A percentile compares a stretch with the other conserved stretches of the same genome.
phyloP scores from a whole-genome alignment of 1,140 invertebrate species.

The Bactericera cockerelli region DNA sequence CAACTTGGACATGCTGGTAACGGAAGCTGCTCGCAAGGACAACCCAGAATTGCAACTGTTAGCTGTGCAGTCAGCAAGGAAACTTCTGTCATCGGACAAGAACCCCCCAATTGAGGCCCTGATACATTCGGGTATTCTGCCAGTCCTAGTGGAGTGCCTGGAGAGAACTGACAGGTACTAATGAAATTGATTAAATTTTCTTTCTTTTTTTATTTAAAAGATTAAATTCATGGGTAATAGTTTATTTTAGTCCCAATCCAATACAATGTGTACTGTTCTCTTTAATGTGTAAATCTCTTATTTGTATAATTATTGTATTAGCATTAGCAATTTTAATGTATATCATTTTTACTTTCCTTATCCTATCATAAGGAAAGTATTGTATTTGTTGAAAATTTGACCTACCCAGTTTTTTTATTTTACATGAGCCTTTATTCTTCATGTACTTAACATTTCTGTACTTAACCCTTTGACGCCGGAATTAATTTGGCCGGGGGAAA shows the following conservation, averaged over 20 bases:
- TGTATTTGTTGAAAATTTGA: too few species aligned
- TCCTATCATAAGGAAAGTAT: too few species aligned
- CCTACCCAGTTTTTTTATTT: too few species aligned
- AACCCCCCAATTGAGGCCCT: constrained; percentile 98
- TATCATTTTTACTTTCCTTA: too few species aligned
- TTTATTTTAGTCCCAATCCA: too few species aligned
- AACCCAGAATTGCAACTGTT: constrained; percentile 55
- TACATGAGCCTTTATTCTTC: too few species aligned
- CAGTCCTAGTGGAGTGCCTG: constrained; percentile 81
- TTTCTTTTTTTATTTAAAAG: constrained; percentile 21
- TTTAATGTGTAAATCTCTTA: constrained; percentile 12
- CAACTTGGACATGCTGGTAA: constrained; percentile 49
- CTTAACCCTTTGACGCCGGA: too few species aligned
- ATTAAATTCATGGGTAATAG: too few species aligned
- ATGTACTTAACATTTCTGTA: too few species aligned
- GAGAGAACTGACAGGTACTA: constrained; percentile 61
- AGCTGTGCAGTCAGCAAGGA: constrained; percentile 76
- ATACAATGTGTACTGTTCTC: not conserved
- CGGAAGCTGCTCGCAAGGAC: constrained; percentile 47
- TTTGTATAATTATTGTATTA: too few species aligned
- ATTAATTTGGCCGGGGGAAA: too few species aligned
- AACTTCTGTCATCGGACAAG: constrained; percentile 87
- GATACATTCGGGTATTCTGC: constrained; percentile 83
- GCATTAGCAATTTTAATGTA: too few species aligned
- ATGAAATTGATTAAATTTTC: constrained; percentile 21